Evolutionary conservation across 2,888 invertebrate genomes (phyloP), one percentile per base, ranked within the genome.

Genomic region (Ceramica pisi): DNA sequence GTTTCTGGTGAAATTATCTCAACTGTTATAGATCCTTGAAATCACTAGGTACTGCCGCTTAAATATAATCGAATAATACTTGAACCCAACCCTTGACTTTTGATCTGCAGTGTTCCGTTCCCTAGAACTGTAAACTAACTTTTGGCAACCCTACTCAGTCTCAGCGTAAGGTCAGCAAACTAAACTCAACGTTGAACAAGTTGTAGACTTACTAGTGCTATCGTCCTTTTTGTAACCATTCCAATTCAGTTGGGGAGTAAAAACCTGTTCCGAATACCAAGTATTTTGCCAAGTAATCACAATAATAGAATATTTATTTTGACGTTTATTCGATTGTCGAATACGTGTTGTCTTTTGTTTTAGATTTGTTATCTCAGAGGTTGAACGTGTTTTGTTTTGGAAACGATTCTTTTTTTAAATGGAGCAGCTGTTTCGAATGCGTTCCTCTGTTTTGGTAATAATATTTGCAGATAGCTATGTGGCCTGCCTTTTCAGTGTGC

Each of bases 221-320:
- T 51, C 23, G 53, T 56, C 46, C 51, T 63, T 71, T 78, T 44
- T 59, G 57, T 71, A 31, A 53, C 31, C 4, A 63, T 26, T 63
- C 59, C 53, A 53, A 35, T 62, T 71, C 23, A 19, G 48, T 10
- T 3, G 26, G 41, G 21, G 12, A 14, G 26, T 5, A 12, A 16
- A 16, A 48, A 71, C 31, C 38, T 46, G 62, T 62, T 57, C 46
- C 46, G 78, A 75, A 78, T 71, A 78, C 57, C 19, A 75, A 71
- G 53, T 62, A 53, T 48, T 71, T 63, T 48, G 5, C 46, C 16
- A 41, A 59, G 50, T 59, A 26, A 53, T 59, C 53, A 63, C 41
- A 63, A 63, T 71, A 59, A 63, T 63, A 70, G 57, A 75, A 78
- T 75, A 71, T 63, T 78, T 71, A 63, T 46, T 35, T 12, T 53